Evolutionary conservation across 2,888 invertebrate species (phyloP), one percentile per base, ranked within the genome.

Genomic region (Melinaea marsaeus): DNA sequence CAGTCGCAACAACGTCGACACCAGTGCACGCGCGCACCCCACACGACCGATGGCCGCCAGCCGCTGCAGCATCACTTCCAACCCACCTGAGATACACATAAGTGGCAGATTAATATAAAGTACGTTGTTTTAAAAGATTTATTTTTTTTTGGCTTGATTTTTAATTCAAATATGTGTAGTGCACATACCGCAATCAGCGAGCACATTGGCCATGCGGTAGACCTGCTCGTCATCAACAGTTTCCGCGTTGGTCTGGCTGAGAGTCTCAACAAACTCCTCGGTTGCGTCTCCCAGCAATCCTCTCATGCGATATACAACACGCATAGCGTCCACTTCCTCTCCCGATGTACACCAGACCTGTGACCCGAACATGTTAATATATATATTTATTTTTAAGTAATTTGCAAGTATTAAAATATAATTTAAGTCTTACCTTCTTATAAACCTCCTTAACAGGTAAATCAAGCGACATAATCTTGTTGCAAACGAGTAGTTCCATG

Each of bases 251-350:
- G 94, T 84, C 94, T 97, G 76, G 69, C 95, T 96, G 46, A 99
- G 91, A 1, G 97, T 96, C 89, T 99, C 98, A 11, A 99, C 97
- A 84, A 99, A 99, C 87, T 99, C 99, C 81, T 99, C 99, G 0
- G 99, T 99, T 0, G 99, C 99, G 86, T 99, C 99, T 2, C 99
- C 99, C 7, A 99, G 93, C 62, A 99, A 88, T 0, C 99, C 99
- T 64, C 99, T 92, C 99, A 99, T 99, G 57, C 99, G 94, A 85
- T 99, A 99, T 45, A 99, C 96, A 7, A 99, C 96, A 11, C 98
- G 93, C 99, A 99, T 99, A 0, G 98, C 96, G 80, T 98, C 99
- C 55, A 96, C 95, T 76, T 98, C 97, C 46, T 96, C 96, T 32
- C 96, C 95, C 74, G 97, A 97, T 3, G 95, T 94, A 42, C 97